Base-by-base conservation (phyloP, 2,888 invertebrate species). In the Aphidius colemani region DNA sequence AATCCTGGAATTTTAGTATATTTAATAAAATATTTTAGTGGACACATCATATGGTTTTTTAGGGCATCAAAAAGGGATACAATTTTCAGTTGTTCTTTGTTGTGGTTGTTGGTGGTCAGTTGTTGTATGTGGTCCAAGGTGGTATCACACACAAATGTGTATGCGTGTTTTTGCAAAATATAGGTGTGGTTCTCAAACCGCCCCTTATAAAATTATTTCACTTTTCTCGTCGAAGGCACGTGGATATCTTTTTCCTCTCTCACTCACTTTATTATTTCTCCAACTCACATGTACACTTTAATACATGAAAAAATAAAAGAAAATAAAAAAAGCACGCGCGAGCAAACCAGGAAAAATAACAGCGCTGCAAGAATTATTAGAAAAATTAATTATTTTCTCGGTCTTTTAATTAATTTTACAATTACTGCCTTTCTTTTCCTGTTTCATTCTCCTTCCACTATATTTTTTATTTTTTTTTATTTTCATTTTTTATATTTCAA, bases 341-440 rank as follows among this genome's bases (percentile, higher is more conserved):
- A 57, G 46, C 39, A 45, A 46, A 57, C 69, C 67, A 69, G 73
- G 69, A 69, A 72, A 78, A 75, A 78, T 77, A 78, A 73, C 74
- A 72, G 71, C 71, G 70, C 70, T 71, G 74, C 73, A 77, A 79
- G 78, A 81, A 79, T 81, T 81, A 82, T 81, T 80, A 80, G 81
- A 81, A 81, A 82, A 82, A 81, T 81, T 82, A 81, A 81, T 82
- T 81, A 82, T 81, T 80, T 80, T 75, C 73, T 75, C 76, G 74
- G 79, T 75, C 81, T 79, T 78, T 79, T 81, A 80, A 81, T 81
- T 81, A 81, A 80, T 81, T 81, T 79, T 78, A 77, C 78, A 79
- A 80, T 80, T 80, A 76, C 74, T 69, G 66, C 66, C 66, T 69
- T 71, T 67, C 66, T 67, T 67, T 67, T 66, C 67, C 65, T 68